These are phyloP conservation scores for Chaenogobius annularis DNA, from an alignment of 2,113 vertebrate species.

Conservation along the genomic window DNA sequence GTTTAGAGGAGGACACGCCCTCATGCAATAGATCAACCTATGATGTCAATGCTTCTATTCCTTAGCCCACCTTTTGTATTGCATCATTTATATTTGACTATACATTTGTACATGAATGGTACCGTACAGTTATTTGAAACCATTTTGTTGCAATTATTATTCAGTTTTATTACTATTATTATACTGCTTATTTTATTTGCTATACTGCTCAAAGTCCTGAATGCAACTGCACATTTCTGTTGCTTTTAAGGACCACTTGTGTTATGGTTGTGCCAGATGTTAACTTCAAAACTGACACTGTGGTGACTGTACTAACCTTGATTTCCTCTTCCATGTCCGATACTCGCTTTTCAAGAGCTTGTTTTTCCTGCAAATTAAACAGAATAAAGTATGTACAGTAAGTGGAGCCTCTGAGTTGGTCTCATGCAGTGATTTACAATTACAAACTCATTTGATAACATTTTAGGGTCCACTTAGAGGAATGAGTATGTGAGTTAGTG, in stretches of 20 bases:
- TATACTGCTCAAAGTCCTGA: slow-evolving; percentile 3
- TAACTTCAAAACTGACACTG: slow-evolving; percentile 4
- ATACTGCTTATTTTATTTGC: no score
- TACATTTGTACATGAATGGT: no score
- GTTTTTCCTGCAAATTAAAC: slow-evolving; percentile 83
- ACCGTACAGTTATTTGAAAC: neutral
- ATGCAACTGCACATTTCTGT: neutral
- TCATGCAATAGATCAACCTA: no score
- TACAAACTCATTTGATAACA: neutral
- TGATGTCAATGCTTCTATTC: neutral
- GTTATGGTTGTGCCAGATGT: slow-evolving; percentile 19
- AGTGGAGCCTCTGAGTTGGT: neutral
- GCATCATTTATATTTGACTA: no score
- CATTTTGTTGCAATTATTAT: neutral
- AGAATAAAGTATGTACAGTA: neutral
- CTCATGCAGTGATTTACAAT: neutral
- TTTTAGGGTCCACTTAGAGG: no score
- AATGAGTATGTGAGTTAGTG: no score
- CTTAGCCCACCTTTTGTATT: no score
- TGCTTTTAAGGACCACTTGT: slow-evolving; percentile 16
- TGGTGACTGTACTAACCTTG: slow-evolving; percentile 80
- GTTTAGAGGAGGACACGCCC: neutral
- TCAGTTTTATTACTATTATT: no score
- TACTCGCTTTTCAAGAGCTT: slow-evolving; percentile 90
- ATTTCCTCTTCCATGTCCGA: slow-evolving; percentile 97